phyloP scores from a whole-genome alignment of 1,140 invertebrate genomes.

The Dryas iulia region DNA sequence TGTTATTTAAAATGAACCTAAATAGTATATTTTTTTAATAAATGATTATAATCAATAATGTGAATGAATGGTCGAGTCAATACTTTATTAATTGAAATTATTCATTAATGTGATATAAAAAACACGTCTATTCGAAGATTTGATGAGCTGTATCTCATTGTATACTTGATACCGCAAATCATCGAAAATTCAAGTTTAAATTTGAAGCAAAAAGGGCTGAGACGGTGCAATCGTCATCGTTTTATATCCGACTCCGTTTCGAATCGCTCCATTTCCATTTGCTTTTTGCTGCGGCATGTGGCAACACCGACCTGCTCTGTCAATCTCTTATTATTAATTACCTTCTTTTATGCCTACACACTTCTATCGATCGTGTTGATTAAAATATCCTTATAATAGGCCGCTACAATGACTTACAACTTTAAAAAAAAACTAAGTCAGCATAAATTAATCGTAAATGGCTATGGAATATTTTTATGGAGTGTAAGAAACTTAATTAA shows the following conservation, averaged over 20 bases:
- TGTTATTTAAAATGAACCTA: neutral
- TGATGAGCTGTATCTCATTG: conserved; percentile 26
- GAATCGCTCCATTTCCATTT: conserved; percentile 70
- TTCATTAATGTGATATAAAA: neutral
- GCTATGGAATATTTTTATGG: neutral
- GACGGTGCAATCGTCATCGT: conserved; percentile 59
- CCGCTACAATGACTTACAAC: conserved; percentile 59
- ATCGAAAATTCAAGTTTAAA: conserved; percentile 46
- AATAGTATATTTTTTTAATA: neutral
- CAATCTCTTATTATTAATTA: conserved; percentile 77
- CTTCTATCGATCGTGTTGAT: conserved; percentile 72
- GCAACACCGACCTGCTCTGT: conserved; percentile 58
- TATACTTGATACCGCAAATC: conserved; percentile 42
- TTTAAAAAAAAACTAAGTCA: conserved; percentile 49
- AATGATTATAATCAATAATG: too few relatives aligned
- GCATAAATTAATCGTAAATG: conserved; percentile 44
- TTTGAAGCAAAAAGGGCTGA: conserved; percentile 62
- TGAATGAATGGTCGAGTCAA: neutral
- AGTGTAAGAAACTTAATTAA: neutral
- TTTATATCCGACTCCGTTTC: conserved; percentile 69
- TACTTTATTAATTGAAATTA: neutral
- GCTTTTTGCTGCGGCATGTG: conserved; percentile 76
- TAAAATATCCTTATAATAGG: conserved; percentile 78
- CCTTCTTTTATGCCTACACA: conserved; percentile 69
- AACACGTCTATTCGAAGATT: neutral